Base-by-base conservation (phyloP, 1,140 invertebrate species). In the Chionoecetes opilio region DNA sequence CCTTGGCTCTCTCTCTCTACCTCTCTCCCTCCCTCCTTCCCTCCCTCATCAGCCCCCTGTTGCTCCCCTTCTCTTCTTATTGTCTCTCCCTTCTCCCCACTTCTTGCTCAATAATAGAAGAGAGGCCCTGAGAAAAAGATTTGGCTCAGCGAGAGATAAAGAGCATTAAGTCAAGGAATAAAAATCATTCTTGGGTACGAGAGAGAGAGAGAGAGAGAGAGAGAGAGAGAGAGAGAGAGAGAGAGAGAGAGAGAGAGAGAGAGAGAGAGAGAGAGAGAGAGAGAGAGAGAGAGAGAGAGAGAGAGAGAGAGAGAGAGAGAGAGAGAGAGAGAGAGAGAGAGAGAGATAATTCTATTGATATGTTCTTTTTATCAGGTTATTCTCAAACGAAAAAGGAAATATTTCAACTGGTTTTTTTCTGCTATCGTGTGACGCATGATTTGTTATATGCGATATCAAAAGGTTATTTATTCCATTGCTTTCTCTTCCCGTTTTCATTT, bases 141-240 rank as follows among this genome's bases (percentile, higher is more conserved):
- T 75, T n/a, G n/a, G 63, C 63, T 75, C 63, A 75, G 63, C n/a
- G 63, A n/a, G 63, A 75, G 63, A 75, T 75, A 75, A 75, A 75
- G 63, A 75, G 63, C 26, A 75, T 75, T 75, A 75, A 75, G 63
- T 75, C 63, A 26, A 75, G 63, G 63, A 75, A 75, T 75, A 75
- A 75, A n/a, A 75, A 75, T 75, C 63, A 75, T 75, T 17, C 63
- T 75, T 75, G 63, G 63, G 63, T 75, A 75, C 63, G 63, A 75
- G 63, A 75, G 63, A 75, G 63, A 75, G 63, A 75, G 63, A 75
- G 63, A 75, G 63, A 75, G 63, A 75, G 63, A 75, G 63, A 75
- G 63, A 75, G 63, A 75, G 63, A 75, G 63, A 75, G 63, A 75
- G 63, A 75, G 63, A 75, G 63, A 75, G 63, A 75, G 63, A 75